Evolutionary conservation across 2,888 invertebrate genomes (phyloP), one percentile per base, ranked within the genome.

Genomic region (Orthosia cruda): DNA sequence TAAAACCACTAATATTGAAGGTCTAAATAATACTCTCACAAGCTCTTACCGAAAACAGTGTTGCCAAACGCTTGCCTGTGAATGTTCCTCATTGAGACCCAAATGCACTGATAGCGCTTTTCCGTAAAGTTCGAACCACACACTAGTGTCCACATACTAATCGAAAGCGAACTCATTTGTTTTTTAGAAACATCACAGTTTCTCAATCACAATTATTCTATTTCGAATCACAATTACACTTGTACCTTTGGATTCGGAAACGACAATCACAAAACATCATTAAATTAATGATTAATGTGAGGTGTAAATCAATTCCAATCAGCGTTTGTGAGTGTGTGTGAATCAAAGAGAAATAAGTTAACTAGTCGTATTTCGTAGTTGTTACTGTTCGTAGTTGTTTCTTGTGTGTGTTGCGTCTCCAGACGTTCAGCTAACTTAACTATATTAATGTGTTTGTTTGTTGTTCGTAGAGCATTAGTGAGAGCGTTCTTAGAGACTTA

Each of bases 381-480:
- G 57, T 32, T 20, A 32, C 49, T 26, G 13, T 50, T 13, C 40
- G 26, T 45, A 74, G 26, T 79, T 12, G 69, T 49, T 54, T 66
- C 65, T 26, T 61, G 61, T 61, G 45, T 77, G 74, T 50, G 59
- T 7, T 45, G 9, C 74, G 50, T 73, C 74, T 81, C 50, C 58
- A 74, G 72, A 67, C 69, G 72, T 74, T 71, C 71, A 69, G 65
- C 54, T 73, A 54, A 85, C 74, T 55, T 79, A 80, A 77, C 68
- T 75, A 61, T 79, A 71, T 87, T 82, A 82, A 81, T 85, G 63
- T 80, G 69, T 81, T 74, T 81, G 72, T 76, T 71, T 76, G 63
- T 67, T 61, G 73, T 66, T 61, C 47, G 49, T 68, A 57, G 59
- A 80, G 76, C 16, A 11, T 16, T 5, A 71, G 20, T 87, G 15